Evolutionary conservation across 2,113 vertebrate species (phyloP).

Genomic region (Pithys albifrons): DNA sequence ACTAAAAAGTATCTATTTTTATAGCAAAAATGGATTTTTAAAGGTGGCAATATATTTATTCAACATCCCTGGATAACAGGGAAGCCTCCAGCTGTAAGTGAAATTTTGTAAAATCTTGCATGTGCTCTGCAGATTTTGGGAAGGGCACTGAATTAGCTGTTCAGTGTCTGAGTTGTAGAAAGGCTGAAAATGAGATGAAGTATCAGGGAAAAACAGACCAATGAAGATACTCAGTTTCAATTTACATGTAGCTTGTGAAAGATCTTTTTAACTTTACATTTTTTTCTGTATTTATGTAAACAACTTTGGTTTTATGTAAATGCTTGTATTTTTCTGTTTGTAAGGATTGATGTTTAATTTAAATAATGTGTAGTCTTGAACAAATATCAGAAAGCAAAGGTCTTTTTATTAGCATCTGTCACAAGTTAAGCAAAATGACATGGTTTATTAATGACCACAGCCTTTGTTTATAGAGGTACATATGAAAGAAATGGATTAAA

Average conservation of each 20-base stretch:
- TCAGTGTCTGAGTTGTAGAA: not conserved
- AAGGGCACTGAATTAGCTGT: not conserved
- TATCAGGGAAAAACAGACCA: not conserved
- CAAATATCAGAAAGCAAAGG: constrained; percentile 4
- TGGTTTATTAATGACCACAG: constrained; percentile 18
- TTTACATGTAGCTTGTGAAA: not conserved
- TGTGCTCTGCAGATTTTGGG: not conserved
- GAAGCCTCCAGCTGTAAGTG: not conserved
- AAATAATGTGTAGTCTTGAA: not conserved
- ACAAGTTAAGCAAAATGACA: not conserved
- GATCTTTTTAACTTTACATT: not conserved
- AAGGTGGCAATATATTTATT: not conserved
- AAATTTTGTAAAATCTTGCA: not conserved
- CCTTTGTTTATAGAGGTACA: not conserved
- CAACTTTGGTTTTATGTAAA: not conserved
- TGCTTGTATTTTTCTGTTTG: not conserved
- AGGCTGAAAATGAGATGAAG: not conserved
- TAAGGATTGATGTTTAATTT: not conserved
- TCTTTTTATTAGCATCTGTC: not conserved
- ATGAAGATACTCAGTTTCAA: not conserved
- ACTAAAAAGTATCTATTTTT: not conserved
- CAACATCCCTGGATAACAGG: not conserved
- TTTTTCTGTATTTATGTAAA: not conserved
- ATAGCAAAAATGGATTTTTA: not conserved
- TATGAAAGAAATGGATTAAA: not conserved